phyloP scores from a whole-genome alignment of 2,113 vertebrate genomes.

The Salvelinus fontinalis region DNA sequence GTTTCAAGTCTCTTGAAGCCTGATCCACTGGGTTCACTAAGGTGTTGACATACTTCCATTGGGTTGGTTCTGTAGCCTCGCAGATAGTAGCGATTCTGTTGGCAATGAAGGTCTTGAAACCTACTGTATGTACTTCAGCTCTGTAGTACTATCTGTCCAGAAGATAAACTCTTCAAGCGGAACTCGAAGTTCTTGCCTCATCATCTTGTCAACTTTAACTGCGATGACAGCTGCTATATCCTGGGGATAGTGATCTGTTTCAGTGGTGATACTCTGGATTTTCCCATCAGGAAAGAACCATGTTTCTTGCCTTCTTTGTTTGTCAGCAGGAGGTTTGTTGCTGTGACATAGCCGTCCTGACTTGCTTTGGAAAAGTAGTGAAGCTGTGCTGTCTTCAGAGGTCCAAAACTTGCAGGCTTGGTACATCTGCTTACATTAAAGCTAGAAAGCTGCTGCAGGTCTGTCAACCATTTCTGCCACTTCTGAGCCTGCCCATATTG shows the following conservation, averaged over 20 bases:
- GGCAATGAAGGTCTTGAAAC: not conserved
- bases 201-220: not conserved
- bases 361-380: not conserved
- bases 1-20: not conserved
- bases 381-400: not conserved
- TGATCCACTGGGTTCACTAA: not conserved
- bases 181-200: not conserved
- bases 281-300: slow-evolving; percentile 4
- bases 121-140: not conserved
- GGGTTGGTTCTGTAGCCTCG: not conserved
- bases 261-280: not conserved
- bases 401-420: slow-evolving; percentile 1
- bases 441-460: not conserved
- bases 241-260: slow-evolving; percentile 2
- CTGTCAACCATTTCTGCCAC: slow-evolving; percentile 1
- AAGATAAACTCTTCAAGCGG: not conserved
- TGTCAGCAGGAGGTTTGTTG: not conserved
- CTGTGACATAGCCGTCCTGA: not conserved
- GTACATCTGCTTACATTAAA: slow-evolving; percentile 9
- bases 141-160: slow-evolving; percentile 1
- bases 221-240: not conserved
- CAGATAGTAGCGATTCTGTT: not conserved
- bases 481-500: not conserved
- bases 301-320: not conserved
- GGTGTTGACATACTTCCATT: not conserved